Conservation (phyloP, 2,113 vertebrate genomes). For the Rhinolophus sinicus region DNA sequence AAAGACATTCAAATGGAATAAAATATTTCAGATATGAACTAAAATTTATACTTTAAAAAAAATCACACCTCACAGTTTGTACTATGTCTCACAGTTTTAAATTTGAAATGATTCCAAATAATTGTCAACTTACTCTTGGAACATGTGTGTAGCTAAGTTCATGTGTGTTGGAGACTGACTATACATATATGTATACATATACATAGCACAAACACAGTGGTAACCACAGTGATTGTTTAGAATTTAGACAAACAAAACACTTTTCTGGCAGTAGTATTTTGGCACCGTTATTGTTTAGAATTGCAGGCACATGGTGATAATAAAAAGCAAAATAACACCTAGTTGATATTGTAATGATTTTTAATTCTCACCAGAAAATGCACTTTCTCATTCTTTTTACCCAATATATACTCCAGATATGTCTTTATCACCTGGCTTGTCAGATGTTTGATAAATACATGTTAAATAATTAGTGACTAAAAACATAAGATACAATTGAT, state of each 20-base stretch:
- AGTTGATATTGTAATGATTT: not conserved
- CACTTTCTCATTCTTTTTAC: not conserved
- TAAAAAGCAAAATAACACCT: not conserved
- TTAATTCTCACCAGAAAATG: not conserved
- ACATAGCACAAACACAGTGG: not conserved
- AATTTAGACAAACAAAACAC: not conserved
- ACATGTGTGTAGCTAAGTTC: not conserved
- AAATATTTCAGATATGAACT: not conserved
- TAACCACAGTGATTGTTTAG: not conserved
- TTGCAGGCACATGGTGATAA: not conserved
- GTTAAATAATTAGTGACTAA: not conserved
- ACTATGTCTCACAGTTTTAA: not conserved
- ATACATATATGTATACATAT: not conserved
- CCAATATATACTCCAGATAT: not conserved
- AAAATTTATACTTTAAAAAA: not conserved
- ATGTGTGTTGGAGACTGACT: not conserved
- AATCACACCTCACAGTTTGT: not conserved
- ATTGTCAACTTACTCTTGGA: not conserved
- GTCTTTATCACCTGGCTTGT: not conserved
- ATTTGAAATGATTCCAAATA: slow-evolving; percentile 3
- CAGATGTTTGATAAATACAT: not conserved
- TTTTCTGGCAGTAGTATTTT: not conserved
- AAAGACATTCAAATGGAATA: not conserved
- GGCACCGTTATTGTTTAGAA: not conserved
- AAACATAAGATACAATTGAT: not conserved